These are phyloP conservation scores for Gymnocypris eckloni DNA, from an alignment of 2,797 vertebrate species.

Conservation along the genomic window DNA sequence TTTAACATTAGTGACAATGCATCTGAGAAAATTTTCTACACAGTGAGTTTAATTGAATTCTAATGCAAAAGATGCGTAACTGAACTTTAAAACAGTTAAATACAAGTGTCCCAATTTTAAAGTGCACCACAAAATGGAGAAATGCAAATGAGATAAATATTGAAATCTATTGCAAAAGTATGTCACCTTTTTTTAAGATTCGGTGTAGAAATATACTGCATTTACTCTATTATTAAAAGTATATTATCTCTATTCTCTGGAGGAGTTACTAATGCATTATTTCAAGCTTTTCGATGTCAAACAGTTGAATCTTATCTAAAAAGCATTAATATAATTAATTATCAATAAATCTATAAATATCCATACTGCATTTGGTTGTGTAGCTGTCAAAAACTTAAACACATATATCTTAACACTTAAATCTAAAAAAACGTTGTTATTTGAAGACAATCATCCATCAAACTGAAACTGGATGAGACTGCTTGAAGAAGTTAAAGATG, in stretches of 20 bases:
- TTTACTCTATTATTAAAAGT: conserved; percentile 7
- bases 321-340: not conserved
- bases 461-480: not conserved
- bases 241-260: not conserved
- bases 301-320: not conserved
- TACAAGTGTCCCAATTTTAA: not conserved
- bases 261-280: not conserved
- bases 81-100: not conserved
- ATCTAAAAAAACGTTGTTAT: not conserved
- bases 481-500: not conserved
- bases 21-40: not conserved
- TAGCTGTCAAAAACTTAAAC: not conserved
- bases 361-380: not conserved
- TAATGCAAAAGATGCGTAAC: not conserved
- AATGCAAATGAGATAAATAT: not conserved
- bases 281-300: not conserved
- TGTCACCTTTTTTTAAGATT: not conserved
- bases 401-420: no score
- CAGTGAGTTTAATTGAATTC: not conserved
- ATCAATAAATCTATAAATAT: conserved; percentile 7
- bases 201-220: not conserved
- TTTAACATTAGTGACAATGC: not conserved
- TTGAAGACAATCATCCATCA: not conserved
- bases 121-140: not conserved
- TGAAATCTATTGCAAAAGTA: not conserved